These are phyloP conservation scores for Conopomorpha cramerella DNA, from an alignment of 1,140 invertebrate genomes.

Conservation along the genomic window DNA sequence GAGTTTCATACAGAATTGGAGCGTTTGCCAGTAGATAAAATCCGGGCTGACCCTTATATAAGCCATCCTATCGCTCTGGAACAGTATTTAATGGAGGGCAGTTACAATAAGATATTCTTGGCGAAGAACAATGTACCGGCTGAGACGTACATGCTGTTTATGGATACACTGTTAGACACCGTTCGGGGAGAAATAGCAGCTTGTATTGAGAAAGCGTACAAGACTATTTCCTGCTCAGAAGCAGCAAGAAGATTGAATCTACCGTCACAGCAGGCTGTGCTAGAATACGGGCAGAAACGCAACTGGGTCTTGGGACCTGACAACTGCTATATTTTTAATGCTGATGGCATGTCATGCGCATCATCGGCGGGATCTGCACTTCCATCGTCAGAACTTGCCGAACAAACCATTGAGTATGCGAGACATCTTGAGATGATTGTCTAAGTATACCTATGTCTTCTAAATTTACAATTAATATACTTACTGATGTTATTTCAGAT, in stretches of 20 bases:
- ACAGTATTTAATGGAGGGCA: conserved; percentile 99
- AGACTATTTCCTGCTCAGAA: conserved; percentile 85
- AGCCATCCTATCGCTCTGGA: conserved; percentile 94
- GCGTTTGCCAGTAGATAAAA: conserved; percentile 88
- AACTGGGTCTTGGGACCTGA: conserved; percentile 82
- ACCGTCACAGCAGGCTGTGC: conserved; percentile 73
- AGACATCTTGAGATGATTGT: conserved; percentile 99
- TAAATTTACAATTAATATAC: no score
- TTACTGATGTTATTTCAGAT: no score
- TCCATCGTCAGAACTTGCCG: conserved; percentile 86
- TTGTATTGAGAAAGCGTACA: conserved; percentile 96
- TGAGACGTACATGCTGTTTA: conserved; percentile 95
- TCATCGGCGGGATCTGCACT: conserved; percentile 83
- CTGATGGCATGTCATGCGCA: conserved; percentile 75
- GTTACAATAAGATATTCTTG: conserved; percentile 89
- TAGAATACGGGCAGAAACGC: conserved; percentile 79
- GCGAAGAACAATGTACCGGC: conserved; percentile 91
- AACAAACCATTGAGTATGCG: conserved; percentile 96
- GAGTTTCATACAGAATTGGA: conserved; percentile 99
- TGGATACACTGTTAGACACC: conserved; percentile 94
- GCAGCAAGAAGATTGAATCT: conserved; percentile 91
- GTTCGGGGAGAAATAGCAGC: conserved; percentile 95
- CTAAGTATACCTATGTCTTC: conserved; percentile 55
- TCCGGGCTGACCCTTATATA: conserved; percentile 94
- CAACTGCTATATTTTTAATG: conserved; percentile 79